Evolutionary conservation across 1,140 invertebrate genomes (phyloP), one percentile per base, ranked within the genome.

Genomic region (Vanessa tameamea): DNA sequence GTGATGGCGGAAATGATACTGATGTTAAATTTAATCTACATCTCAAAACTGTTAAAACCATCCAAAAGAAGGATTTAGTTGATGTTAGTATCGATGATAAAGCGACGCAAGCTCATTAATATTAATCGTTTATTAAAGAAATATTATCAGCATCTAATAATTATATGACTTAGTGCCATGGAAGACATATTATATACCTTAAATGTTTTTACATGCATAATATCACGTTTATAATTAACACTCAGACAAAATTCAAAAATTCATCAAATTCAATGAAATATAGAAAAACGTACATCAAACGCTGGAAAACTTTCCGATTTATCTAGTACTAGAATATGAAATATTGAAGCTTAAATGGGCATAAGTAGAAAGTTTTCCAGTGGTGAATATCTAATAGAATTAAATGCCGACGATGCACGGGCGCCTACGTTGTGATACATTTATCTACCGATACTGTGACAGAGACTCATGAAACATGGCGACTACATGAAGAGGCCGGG

Each of bases 341-440:
- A 79, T 65, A 76, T 63, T 79, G 75, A 81, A 81, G 79, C 75
- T 70, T 84, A 79, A 78, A 83, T 82, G 78, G 79, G 78, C 64
- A 74, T 75, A 64, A 43, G 75, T 83, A 90, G 90, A 92, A 92
- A 91, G 88, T 83, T 91, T 90, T 88, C 88, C 88, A 91, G 85
- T 76, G 66, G 78, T 72, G 65, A 75, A 74, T 78, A 75, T 79
- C 77, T 76, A 82, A 82, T 72, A 82, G 81, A 82, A 81, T 82
- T 77, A 82, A 83, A 82, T 82, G 85, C 77, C 84, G 82, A 80
- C 82, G 78, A 87, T 89, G 86, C 79, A 89, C 88, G 91, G 91
- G 91, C 91, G 91, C 88, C 85, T 91, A 91, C 81, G 81, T 91
- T 92, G 91, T 92, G 91, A 92, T 92, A 92, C 91, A 91, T 87